Evolutionary conservation across 2,113 vertebrate genomes (phyloP), one percentile per base, ranked within the genome.

Genomic region (Lethenteron camtschaticum): DNA sequence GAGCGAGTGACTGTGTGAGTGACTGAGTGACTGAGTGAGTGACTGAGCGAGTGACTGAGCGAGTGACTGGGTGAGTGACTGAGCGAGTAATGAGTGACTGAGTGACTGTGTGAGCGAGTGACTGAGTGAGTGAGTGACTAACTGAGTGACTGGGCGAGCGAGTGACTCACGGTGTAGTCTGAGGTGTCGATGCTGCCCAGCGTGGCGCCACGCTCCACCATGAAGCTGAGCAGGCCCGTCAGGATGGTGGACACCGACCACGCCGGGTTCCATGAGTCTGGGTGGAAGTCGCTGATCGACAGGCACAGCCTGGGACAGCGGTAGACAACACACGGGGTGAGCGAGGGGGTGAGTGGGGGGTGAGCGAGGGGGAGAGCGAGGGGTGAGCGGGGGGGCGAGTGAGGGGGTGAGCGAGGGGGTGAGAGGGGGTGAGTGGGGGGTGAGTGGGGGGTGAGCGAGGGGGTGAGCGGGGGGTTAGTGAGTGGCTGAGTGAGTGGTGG

Each of bases 161-260:
- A 41, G 24, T 3, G 1, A 74, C 87, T 84, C 76, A 96, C 94
- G 9, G 88, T 90, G 77, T 89, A 92, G 77, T 97, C 91, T 0
- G 94, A 95, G 0, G 94, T 99, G 78, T 96, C 94, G 55, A 96
- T 90, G 76, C 92, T 96, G 76, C 94, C 94, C 70, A 96, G 79
- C 18, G 92, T 99, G 72, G 94, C 90, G 3, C 94, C 94, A 70
- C 94, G 96, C 74, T 99, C 94, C 76, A 96, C 89, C 94, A 99
- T 99, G 75, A 99, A 99, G 77, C 94, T 99, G 69, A 99, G 87
- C 10, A 99, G 86, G 63, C 94, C 94, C 0, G 92, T 99, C 72
- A 99, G 79, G 77, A 99, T 99, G n/a, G 94, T 99, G 5, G 92
- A 96, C 68, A 99, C 94, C 0, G 94, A 99, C 94, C 94, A 99